Percentiles rank a stretch among this genome's conserved stretches.
These are phyloP conservation scores for Physocephala rufipes DNA, from an alignment of 2,888 invertebrate species.

Conservation along the genomic window DNA sequence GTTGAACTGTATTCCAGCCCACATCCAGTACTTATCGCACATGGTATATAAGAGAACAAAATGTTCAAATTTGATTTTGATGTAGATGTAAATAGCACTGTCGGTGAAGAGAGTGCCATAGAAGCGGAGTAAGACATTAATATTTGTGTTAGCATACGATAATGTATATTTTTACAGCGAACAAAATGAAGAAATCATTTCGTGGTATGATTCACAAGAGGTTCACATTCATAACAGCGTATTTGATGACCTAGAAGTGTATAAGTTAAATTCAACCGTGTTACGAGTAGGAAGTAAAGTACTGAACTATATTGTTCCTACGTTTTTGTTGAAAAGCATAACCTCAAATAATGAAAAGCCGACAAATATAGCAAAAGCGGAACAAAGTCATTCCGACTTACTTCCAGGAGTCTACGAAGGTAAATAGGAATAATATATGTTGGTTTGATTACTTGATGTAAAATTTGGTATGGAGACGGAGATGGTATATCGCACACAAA, in stretches of 20 bases:
- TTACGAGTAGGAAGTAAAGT: conserved; percentile 46
- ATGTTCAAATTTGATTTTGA: conserved; percentile 63
- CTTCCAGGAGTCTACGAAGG: conserved; percentile 83
- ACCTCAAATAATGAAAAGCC: conserved; percentile 47
- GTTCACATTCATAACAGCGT: conserved; percentile 46
- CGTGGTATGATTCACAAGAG: conserved; percentile 56
- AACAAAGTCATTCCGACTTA: conserved; percentile 77
- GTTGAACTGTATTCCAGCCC: too few relatives aligned
- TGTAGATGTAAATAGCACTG: conserved; percentile 46
- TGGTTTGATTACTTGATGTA: too few relatives aligned
- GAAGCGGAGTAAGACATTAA: conserved; percentile 6
- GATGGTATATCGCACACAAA: too few relatives aligned
- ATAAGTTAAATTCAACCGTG: conserved; percentile 54
- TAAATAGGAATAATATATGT: conserved; percentile 55
- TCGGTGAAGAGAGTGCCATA: conserved; percentile 1
- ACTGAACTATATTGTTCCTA: conserved; percentile 54
- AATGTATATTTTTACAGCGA: conserved; percentile 9
- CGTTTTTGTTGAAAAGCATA: conserved; percentile 55
- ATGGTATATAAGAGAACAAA: conserved; percentile 11
- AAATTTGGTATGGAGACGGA: too few relatives aligned
- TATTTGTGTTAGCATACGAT: neutral
- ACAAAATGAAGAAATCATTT: conserved; percentile 15
- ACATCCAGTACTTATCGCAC: neutral
- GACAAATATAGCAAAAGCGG: conserved; percentile 66
- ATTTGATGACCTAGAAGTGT: conserved; percentile 54